Evolutionary conservation across 2,113 vertebrate genomes (phyloP).

Genomic region (sheep (Ovis aries)): DNA sequence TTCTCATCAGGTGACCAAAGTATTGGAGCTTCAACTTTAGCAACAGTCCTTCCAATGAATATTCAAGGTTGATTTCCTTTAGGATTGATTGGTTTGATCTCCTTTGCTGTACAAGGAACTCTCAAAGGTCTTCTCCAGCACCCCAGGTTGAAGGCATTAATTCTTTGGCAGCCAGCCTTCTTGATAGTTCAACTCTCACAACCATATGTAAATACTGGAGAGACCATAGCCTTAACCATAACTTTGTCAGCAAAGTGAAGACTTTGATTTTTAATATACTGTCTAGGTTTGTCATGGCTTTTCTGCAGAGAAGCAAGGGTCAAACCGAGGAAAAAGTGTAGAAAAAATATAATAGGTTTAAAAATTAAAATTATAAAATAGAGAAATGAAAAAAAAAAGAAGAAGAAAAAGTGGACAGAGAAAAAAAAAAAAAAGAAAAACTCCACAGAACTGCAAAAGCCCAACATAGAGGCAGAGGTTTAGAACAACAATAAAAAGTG

Average conservation of each 20-base stretch:
- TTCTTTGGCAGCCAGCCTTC: accelerated
- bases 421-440: neutral
- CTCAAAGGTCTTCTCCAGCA: neutral
- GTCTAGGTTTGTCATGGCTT: neutral
- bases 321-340: neutral
- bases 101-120: neutral
- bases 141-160: neutral
- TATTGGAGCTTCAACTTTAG: neutral
- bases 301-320: neutral
- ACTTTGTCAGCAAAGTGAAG: neutral
- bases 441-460: neutral
- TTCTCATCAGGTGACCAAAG: neutral
- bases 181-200: neutral
- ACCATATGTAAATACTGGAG: neutral
- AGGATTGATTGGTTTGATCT: neutral
- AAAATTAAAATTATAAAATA: neutral
- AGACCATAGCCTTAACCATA: neutral
- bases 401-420: neutral
- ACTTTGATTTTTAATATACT: neutral
- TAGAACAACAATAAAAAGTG: neutral
- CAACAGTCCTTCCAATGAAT: neutral
- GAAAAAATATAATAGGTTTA: neutral
- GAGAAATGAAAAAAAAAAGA: neutral
- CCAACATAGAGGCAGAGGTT: neutral
- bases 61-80: neutral